phyloP scores from a whole-genome alignment of 1,140 invertebrate species.

The Drosophila hydei region DNA sequence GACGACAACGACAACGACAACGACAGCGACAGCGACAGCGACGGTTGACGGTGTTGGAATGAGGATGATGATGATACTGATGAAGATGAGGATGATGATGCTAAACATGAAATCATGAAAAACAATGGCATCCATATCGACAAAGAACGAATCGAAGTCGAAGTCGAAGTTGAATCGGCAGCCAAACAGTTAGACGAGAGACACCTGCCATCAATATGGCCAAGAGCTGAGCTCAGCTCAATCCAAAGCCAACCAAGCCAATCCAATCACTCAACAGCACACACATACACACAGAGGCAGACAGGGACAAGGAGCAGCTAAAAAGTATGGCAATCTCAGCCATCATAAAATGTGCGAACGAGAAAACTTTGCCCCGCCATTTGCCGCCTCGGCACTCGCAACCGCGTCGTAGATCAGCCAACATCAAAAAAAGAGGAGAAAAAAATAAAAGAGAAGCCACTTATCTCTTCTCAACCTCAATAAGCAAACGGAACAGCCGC shows the following conservation, averaged over 20 bases:
- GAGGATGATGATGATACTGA: neutral
- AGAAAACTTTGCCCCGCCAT: slow-evolving; percentile 52
- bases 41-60: slow-evolving; percentile 1
- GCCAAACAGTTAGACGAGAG: slow-evolving; percentile 67
- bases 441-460: slow-evolving; percentile 51
- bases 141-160: slow-evolving; percentile 23
- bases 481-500: slow-evolving; percentile 55
- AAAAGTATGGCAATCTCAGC: slow-evolving; percentile 70
- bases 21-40: slow-evolving; percentile 21
- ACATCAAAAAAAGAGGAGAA: slow-evolving; percentile 17
- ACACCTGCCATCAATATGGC: slow-evolving; percentile 59
- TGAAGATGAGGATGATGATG: slow-evolving; percentile 39
- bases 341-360: slow-evolving; percentile 76
- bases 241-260: slow-evolving; percentile 33
- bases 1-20: slow-evolving; percentile 30
- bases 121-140: slow-evolving; percentile 61
- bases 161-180: slow-evolving; percentile 12
- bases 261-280: slow-evolving; percentile 67
- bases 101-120: slow-evolving; percentile 37
- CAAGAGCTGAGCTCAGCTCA: slow-evolving; percentile 5
- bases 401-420: slow-evolving; percentile 64
- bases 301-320: slow-evolving; percentile 28
- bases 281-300: slow-evolving; percentile 22
- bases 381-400: slow-evolving; percentile 38
- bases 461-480: slow-evolving; percentile 67